These are phyloP conservation scores for Antrozous pallidus DNA, from an alignment of 2,797 vertebrate species.

Conservation along the genomic window DNA sequence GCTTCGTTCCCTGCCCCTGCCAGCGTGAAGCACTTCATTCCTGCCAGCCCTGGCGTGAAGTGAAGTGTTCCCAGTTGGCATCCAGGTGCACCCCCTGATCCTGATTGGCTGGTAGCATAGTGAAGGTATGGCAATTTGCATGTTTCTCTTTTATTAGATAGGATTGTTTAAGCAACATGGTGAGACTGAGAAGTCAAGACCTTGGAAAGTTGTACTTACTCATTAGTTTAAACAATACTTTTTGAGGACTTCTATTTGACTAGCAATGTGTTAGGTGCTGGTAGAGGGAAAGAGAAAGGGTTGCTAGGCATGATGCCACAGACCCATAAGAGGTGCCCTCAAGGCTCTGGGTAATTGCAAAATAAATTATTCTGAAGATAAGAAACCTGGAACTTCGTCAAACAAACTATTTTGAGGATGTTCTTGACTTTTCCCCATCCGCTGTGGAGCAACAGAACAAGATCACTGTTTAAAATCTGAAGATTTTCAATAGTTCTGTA, in stretches of 20 bases:
- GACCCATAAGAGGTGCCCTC: neutral
- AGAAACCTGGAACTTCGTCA: constrained; percentile 22
- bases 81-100: no score
- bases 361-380: neutral
- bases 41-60: no score
- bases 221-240: neutral
- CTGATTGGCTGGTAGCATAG: no score
- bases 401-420: constrained; percentile 1
- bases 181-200: neutral
- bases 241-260: neutral
- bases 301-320: neutral
- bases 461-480: neutral
- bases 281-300: neutral
- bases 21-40: no score
- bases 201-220: neutral
- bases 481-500: neutral
- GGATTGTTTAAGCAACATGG: neutral
- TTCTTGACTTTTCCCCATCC: neutral
- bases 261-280: neutral
- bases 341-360: neutral
- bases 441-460: neutral
- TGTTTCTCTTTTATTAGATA: no score
- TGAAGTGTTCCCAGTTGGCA: no score
- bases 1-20: no score
- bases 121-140: no score